Base-by-base conservation (phyloP, 2,888 invertebrate genomes). In the Stictocephala bisonia region DNA sequence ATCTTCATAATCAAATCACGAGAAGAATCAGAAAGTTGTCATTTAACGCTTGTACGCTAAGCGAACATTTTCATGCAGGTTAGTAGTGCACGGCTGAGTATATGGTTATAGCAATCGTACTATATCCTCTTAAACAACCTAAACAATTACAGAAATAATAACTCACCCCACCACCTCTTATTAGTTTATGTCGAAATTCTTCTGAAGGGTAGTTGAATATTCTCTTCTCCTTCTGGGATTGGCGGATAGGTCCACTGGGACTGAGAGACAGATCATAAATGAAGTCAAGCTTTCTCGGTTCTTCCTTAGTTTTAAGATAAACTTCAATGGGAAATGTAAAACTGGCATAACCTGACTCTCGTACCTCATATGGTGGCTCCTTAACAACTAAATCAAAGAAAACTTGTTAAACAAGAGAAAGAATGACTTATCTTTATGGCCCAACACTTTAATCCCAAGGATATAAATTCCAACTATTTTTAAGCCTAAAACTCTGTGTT, bases 301-400 rank as follows among this genome's bases (percentile, higher is more conserved):
- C 95, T 83, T 95, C 94, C 83, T 93, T 93, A 84, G 94, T 96
- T 79, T 91, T 93, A 78, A 95, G 87, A 84, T 94, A 92, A 78
- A 98, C 91, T 82, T 97, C 95, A 80, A 98, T 95, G 0, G 93
- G 93, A 74, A 98, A 87, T 58, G 89, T 87, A 84, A 98, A 98
- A 31, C 97, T 96, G 74, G 96, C 97, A 87, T 98, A 98, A 4
- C 98, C 97, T n/a, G 95, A 93, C 84, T 97, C 97, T 80, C 92
- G 91, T 29, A 98, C 89, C 64, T 89, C 86, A 85, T 94, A 98
- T 1, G 97, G 97, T 66, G 97, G 95, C 78, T 95, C 95, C 82
- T 95, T 96, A 2, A 95, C 87, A 80, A 93, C 96, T 96, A 86
- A 2, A 64, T 44, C 51, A 51, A 56, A 27, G 6, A n/a, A n/a